phyloP scores from a whole-genome alignment of 2,113 vertebrate species.

The Hemiprocne comata region DNA sequence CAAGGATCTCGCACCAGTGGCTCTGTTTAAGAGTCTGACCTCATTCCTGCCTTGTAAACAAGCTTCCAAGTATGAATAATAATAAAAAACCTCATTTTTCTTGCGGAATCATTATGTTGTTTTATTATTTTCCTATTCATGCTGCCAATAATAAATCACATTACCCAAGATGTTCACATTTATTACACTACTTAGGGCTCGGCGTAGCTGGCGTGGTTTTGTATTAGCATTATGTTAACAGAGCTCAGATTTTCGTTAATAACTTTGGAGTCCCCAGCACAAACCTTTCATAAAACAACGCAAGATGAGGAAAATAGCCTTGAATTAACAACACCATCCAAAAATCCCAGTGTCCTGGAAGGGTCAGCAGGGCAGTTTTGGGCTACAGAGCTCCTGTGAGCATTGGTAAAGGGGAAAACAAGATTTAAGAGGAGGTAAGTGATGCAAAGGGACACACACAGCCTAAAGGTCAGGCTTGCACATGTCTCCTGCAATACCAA shows the following conservation, averaged over 20 bases:
- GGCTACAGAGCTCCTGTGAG: not conserved
- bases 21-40: constrained; percentile 60
- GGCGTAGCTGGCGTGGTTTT: not conserved
- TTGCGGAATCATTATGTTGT: constrained; percentile 54
- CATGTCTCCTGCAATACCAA: not conserved
- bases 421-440: not conserved
- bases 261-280: not conserved
- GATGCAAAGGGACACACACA: not conserved
- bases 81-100: constrained; percentile 50
- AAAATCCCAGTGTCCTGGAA: not conserved
- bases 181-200: constrained; percentile 68
- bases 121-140: constrained; percentile 71
- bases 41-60: constrained; percentile 64
- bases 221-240: not conserved
- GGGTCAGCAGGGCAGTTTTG: not conserved
- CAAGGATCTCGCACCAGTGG: not conserved
- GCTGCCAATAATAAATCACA: constrained; percentile 67
- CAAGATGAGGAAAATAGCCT: not conserved
- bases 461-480: not conserved
- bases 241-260: not conserved
- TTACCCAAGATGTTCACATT: constrained; percentile 64
- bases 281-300: not conserved
- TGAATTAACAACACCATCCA: not conserved
- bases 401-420: not conserved
- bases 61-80: constrained; percentile 61